These are phyloP conservation scores for Esox lucius DNA, from an alignment of 2,797 vertebrate species.

Conservation along the genomic window DNA sequence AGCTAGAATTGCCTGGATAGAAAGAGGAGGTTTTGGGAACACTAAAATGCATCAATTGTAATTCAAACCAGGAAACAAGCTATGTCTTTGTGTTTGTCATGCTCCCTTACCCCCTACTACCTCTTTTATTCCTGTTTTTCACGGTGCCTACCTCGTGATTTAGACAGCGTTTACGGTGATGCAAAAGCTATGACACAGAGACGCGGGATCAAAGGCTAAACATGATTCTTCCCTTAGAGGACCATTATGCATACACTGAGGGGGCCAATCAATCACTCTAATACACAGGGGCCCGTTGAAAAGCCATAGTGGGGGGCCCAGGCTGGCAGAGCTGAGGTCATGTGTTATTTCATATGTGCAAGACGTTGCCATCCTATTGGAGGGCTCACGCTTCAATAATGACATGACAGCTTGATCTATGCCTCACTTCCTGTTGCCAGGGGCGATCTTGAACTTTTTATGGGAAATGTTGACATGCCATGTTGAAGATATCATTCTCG, in stretches of 20 bases:
- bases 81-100: not conserved
- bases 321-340: slow-evolving; percentile 27
- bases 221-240: not conserved
- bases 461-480: slow-evolving; percentile 16
- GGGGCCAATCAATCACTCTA: slow-evolving; percentile 21
- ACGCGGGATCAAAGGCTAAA: not conserved
- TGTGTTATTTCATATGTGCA: slow-evolving; percentile 43
- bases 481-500: not conserved
- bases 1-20: slow-evolving; percentile 11
- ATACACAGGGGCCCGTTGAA: not conserved
- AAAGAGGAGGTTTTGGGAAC: not conserved
- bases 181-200: not conserved
- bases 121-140: not conserved
- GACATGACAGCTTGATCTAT: slow-evolving; percentile 47
- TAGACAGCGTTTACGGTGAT: not conserved
- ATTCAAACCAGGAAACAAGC: not conserved
- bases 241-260: slow-evolving; percentile 11
- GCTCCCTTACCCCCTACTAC: not conserved
- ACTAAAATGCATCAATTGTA: not conserved
- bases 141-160: not conserved
- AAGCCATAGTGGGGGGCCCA: slow-evolving; percentile 8
- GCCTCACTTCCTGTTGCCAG: slow-evolving; percentile 39
- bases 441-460: slow-evolving; percentile 22
- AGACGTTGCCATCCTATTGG: slow-evolving; percentile 23
- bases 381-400: slow-evolving; percentile 38